A percentile compares a stretch with the other conserved stretches of the same genome.
Conservation (phyloP, 2,888 invertebrate species). For the Pollenia griseotomentosa region DNA sequence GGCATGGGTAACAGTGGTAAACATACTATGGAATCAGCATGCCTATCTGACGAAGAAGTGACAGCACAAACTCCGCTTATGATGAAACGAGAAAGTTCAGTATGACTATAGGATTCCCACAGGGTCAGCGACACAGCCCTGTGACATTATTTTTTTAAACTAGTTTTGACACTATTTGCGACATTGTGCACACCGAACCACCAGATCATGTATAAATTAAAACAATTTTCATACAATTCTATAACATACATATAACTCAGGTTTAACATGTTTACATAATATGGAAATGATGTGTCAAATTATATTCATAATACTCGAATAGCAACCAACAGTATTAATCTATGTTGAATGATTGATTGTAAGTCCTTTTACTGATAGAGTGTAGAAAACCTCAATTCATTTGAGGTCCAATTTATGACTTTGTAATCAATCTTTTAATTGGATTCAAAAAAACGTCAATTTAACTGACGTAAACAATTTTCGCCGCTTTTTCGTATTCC, state of each 20-base stretch:
- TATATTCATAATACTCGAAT: conserved; percentile 15
- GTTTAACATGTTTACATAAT: conserved; percentile 56
- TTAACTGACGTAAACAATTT: too few relatives aligned
- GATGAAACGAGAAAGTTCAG: conserved; percentile 87
- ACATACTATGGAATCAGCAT: conserved; percentile 76
- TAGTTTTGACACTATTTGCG: conserved; percentile 42
- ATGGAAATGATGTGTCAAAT: conserved; percentile 54
- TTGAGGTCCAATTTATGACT: too few relatives aligned
- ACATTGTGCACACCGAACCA: conserved; percentile 64
- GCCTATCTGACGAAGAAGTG: conserved; percentile 86
- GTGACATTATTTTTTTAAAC: conserved; percentile 77
- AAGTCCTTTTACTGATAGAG: background rate
- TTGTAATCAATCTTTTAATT: too few relatives aligned
- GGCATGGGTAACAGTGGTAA: conserved; percentile 78
- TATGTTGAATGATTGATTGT: background rate
- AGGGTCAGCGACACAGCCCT: conserved; percentile 84
- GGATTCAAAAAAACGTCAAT: too few relatives aligned
- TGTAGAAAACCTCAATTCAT: background rate
- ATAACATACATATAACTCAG: conserved; percentile 63
- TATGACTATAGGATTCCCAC: conserved; percentile 86
- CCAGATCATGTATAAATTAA: conserved; percentile 67
- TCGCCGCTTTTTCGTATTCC: too few relatives aligned
- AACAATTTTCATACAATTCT: conserved; percentile 56
- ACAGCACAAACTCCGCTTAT: conserved; percentile 88
- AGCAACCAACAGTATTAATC: background rate